Evolutionary conservation across 2,888 invertebrate genomes (phyloP).

Genomic region (Pasiphila rectangulata): DNA sequence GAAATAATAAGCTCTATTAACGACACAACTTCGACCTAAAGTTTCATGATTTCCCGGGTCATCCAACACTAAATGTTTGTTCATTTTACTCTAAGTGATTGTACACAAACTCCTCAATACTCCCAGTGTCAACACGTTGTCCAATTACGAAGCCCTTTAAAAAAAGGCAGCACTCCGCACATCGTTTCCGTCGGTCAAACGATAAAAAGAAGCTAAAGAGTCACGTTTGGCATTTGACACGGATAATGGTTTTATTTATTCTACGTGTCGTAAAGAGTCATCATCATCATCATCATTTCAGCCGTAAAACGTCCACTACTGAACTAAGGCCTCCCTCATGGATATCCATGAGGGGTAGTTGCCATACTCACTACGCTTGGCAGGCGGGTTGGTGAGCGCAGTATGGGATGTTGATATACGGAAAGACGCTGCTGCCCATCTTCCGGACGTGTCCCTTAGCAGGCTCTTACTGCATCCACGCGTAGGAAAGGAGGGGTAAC

Average conservation of each 20-base stretch:
- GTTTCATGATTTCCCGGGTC: not conserved
- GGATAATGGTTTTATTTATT: not conserved
- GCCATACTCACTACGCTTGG: too few species aligned
- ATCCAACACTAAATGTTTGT: not conserved
- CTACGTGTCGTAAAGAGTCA: not conserved
- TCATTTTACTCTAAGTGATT: slow-evolving; percentile 1
- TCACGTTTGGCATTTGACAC: slow-evolving; percentile 17
- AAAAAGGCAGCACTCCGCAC: slow-evolving; percentile 18
- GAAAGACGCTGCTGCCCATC: too few species aligned
- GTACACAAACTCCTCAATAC: slow-evolving; percentile 8
- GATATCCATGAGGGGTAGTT: too few species aligned
- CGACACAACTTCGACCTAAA: not conserved
- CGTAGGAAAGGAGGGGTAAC: too few species aligned
- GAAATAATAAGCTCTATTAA: not conserved
- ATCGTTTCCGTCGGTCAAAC: slow-evolving; percentile 11
- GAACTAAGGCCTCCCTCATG: too few species aligned
- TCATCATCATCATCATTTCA: too few species aligned
- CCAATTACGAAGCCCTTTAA: slow-evolving; percentile 28
- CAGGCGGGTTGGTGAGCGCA: too few species aligned
- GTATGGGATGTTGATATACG: too few species aligned
- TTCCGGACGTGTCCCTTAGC: too few species aligned
- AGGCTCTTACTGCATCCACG: too few species aligned
- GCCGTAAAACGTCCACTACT: too few species aligned
- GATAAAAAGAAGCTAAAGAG: slow-evolving; percentile 8
- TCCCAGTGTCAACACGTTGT: slow-evolving; percentile 24